Evolutionary conservation across 23 tunicate species (phyloP).

Genomic region (Phallusia fumigata): DNA sequence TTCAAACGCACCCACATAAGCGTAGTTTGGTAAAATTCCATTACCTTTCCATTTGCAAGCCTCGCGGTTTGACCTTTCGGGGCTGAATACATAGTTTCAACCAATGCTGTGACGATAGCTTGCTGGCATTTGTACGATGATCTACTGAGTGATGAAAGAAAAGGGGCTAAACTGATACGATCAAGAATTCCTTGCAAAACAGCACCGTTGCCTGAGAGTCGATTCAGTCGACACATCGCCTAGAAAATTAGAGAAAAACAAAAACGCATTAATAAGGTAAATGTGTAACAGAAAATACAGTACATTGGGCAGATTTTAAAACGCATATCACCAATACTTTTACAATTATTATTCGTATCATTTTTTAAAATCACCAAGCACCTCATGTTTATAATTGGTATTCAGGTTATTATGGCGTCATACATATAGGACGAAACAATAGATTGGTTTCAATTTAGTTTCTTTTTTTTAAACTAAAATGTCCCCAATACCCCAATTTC

Average conservation of each 20-base stretch:
- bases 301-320: neutral
- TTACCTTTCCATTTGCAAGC: slow-evolving; percentile 74
- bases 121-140: slow-evolving; percentile 81
- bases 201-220: slow-evolving; percentile 75
- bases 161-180: slow-evolving; percentile 51
- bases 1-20: no score
- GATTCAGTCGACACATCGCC: slow-evolving; percentile 82
- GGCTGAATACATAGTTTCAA: slow-evolving; percentile 74
- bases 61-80: slow-evolving; percentile 85
- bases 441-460: no score
- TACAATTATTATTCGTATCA: neutral
- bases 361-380: no score
- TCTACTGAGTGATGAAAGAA: slow-evolving; percentile 47
- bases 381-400: no score
- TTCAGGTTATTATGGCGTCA: no score
- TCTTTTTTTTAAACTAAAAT: no score
- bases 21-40: no score
- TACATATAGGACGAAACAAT: no score
- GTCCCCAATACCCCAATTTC: no score
- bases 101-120: slow-evolving; percentile 72
- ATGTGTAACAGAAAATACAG: neutral
- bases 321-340: neutral
- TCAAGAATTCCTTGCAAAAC: slow-evolving; percentile 77
- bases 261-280: neutral
- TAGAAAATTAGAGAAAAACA: neutral